Base-by-base conservation (phyloP, 2,888 invertebrate genomes). In the Vesta saturnalis region DNA sequence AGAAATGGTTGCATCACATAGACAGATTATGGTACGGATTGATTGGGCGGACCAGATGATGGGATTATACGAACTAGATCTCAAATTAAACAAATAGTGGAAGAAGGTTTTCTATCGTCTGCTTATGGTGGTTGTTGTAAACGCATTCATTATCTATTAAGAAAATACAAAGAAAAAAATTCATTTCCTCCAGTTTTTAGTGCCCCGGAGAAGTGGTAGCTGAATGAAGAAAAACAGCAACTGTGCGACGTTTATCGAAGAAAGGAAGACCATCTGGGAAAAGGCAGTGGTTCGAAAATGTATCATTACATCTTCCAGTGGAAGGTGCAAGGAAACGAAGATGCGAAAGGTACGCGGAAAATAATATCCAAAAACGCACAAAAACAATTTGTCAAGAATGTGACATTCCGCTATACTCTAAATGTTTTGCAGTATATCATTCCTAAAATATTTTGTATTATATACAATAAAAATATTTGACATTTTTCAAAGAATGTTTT, bases 21-120 rank as follows among this genome's bases (percentile, higher is more conserved):
- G 72, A 46, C 35, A 72, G 47, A 52, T 70, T 43, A 75, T 77
- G 76, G 73, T 71, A 54, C 76, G 76, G 5, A 76, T 80, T 23
- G 76, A 78, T 73, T 63, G 76, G 52, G 73, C 77, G 1, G 77
- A 79, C 63, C 78, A 80, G 63, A 73, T 75, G 66, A 72, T 73
- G 35, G 58, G 66, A 60, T 22, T 73, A 23, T 79, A 79, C 67
- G 74, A 79, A 52, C 66, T 73, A 18, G 74, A 76, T 60, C 66
- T 77, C 54, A 54, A 54, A 54, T 76, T 75, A 46, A 67, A 23
- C 8, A 78, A 79, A 69, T 78, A 76, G 75, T 76, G 76, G 77
- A 71, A 73, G 57, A 78, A 80, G 56, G 71, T 77, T 47, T 78
- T 79, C 47, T 75, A 73, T 60, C 72, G 67, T 57, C 69, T 77